These are phyloP conservation scores for Cotesia chilonis DNA, from an alignment of 1,140 invertebrate species.

Conservation along the genomic window DNA sequence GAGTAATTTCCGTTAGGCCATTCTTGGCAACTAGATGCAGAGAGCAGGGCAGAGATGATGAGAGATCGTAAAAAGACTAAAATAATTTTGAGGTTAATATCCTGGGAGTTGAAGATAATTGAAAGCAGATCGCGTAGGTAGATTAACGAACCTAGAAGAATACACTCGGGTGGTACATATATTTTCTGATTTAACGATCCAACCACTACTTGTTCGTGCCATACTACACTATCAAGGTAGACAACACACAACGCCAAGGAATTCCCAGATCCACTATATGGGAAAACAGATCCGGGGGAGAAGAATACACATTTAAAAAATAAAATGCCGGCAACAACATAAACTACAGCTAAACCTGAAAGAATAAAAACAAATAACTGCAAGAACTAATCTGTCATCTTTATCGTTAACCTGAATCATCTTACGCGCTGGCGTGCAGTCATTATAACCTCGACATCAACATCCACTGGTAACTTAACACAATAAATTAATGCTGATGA, in stretches of 20 bases:
- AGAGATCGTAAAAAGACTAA: no score
- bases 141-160: constrained; percentile 31
- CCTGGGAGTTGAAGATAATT: constrained; percentile 13
- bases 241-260: not conserved
- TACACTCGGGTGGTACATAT: constrained; percentile 22
- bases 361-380: constrained; percentile 4
- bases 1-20: no score
- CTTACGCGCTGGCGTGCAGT: constrained; percentile 28
- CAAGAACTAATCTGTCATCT: constrained; percentile 38
- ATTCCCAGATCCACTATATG: constrained; percentile 16
- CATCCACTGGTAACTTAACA: no score
- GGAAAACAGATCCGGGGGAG: constrained; percentile 9
- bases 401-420: constrained; percentile 42
- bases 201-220: not conserved
- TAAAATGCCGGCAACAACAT: no score
- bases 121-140: constrained; percentile 29
- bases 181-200: constrained; percentile 17
- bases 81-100: constrained; percentile 6
- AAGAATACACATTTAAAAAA: no score
- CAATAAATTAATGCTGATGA: no score
- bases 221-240: constrained; percentile 14
- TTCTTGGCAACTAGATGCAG: no score
- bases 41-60: not conserved
- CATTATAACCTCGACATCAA: no score
- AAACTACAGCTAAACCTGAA: not conserved